Evolutionary conservation across 2,113 vertebrate species (phyloP), one percentile per base, ranked within the genome.

Genomic region (Stigmatopora nigra): DNA sequence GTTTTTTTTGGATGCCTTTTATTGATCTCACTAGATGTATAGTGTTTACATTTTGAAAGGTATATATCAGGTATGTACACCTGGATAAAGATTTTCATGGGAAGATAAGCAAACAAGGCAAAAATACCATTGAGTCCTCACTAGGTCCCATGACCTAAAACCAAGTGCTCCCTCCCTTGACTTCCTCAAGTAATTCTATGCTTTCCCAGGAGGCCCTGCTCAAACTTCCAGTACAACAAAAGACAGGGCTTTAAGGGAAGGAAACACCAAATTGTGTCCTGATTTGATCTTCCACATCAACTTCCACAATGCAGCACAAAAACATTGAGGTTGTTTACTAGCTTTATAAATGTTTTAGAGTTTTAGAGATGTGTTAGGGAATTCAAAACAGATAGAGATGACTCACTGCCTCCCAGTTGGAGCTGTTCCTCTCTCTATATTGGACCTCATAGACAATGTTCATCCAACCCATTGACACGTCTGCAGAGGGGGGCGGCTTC

Each of bases 381-480:
- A 49, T 56, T 44, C 65, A 47, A 35, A 60, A 75, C 61, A 62
- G 11, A 62, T 44, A 45, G 3, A 13, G 14, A 19, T 13, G 17
- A 84, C 86, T 86, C 89, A 98, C 95, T 86, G 82, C 78, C 67
- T 91, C 90, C 96, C 96, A 98, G 47, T 90, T 88, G 58, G 92
- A 90, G 79, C 88, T 77, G 72, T 96, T 91, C 61, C n/a, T 75
- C 56, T 79, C 90, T 81, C 90, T 92, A 86, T 94, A 94, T 68
- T 97, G 93, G 66, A 97, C 82, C 80, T 97, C 93, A 59, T 98
- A 99, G 48, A 90, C 87, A 60, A 98, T 81, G 65, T 83, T 88
- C 86, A 98, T 93, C 96, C 96, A 98, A 69, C 95, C 95, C 3
- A 72, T 81, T 12, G 60, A 41, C 55, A 94, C 90, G 68, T 95